Evolutionary conservation across 2,113 vertebrate genomes (phyloP).

Genomic region (Zonotrichia leucophrys): DNA sequence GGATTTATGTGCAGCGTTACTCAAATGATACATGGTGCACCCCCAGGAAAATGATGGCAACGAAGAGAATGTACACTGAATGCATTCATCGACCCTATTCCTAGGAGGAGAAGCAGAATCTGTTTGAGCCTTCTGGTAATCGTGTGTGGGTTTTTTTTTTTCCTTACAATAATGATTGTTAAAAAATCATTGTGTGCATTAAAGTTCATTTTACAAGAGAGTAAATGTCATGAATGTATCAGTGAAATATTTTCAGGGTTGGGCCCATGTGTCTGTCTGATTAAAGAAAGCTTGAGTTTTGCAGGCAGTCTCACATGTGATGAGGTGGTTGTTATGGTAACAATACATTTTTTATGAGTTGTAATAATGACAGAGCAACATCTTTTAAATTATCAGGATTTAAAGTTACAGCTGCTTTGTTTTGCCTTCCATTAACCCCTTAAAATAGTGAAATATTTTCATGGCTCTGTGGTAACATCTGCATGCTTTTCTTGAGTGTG

Average conservation of each 20-base stretch:
- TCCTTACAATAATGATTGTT: background rate
- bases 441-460: background rate
- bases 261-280: background rate
- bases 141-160: background rate
- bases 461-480: background rate
- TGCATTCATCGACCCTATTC: background rate
- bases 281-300: constrained; percentile 26
- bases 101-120: background rate
- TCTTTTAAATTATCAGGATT: constrained; percentile 56
- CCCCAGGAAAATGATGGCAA: background rate
- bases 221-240: background rate
- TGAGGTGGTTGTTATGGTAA: constrained; percentile 68
- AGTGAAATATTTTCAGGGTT: background rate
- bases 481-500: background rate
- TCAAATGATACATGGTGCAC: background rate
- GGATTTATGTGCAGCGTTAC: constrained; percentile 13
- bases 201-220: background rate
- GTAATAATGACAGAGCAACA: constrained; percentile 58
- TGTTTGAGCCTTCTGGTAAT: background rate
- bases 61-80: constrained; percentile 8
- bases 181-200: background rate
- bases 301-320: constrained; percentile 37
- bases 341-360: constrained; percentile 74
- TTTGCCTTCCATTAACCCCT: background rate
- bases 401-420: constrained; percentile 50